These are phyloP conservation scores for Phyllotreta cruciferae DNA, from an alignment of 2,888 invertebrate genomes.

Conservation along the genomic window DNA sequence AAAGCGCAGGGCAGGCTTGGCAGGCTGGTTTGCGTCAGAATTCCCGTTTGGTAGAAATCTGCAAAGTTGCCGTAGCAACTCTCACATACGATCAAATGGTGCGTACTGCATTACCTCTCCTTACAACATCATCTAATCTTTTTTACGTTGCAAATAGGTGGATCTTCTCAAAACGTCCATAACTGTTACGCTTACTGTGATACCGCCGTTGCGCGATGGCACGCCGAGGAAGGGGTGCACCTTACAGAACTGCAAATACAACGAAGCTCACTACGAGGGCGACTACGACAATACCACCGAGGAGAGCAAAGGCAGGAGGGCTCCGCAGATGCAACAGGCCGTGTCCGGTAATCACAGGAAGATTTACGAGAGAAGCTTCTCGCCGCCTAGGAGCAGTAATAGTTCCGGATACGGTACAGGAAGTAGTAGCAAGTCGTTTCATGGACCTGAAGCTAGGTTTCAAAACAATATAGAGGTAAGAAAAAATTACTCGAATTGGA, in stretches of 20 bases:
- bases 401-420: conserved; percentile 88
- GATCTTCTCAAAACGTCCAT: conserved; percentile 89
- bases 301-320: conserved; percentile 51
- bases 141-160: conserved; percentile 58
- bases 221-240: conserved; percentile 73
- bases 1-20: conserved; percentile 73
- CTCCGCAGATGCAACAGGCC: conserved; percentile 62
- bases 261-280: conserved; percentile 64
- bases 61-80: conserved; percentile 81
- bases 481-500: neutral
- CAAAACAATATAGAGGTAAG: conserved; percentile 59
- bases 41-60: conserved; percentile 82
- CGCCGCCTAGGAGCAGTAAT: conserved; percentile 78
- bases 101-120: neutral
- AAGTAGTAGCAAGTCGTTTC: conserved; percentile 63
- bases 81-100: conserved; percentile 87
- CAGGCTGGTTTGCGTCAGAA: conserved; percentile 89
- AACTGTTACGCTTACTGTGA: conserved; percentile 83
- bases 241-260: conserved; percentile 66
- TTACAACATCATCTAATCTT: neutral
- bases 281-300: conserved; percentile 71
- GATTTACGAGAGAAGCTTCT: conserved; percentile 76
- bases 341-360: conserved; percentile 70
- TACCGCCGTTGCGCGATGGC: conserved; percentile 76
- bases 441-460: conserved; percentile 54